Conservation (phyloP, 2,797 vertebrate genomes). For the Adelosebastes latens region DNA sequence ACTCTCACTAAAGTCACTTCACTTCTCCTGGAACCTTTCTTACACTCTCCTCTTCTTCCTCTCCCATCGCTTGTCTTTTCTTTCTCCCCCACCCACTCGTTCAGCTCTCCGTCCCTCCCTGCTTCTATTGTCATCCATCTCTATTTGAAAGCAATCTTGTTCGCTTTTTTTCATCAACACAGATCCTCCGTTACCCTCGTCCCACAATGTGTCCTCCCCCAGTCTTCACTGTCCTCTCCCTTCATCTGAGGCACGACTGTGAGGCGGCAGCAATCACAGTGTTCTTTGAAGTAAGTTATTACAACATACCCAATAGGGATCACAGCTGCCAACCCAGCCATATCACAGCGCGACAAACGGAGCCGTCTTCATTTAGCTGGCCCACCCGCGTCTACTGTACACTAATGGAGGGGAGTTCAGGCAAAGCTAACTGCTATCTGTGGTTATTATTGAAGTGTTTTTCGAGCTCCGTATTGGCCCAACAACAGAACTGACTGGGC, state of each 20-base stretch:
- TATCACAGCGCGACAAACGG: slow-evolving; percentile 7
- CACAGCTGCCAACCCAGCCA: slow-evolving; percentile 30
- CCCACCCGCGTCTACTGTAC: slow-evolving; percentile 22
- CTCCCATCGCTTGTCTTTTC: neutral
- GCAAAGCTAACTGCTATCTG: slow-evolving; percentile 4
- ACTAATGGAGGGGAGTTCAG: slow-evolving; percentile 13
- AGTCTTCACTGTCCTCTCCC: slow-evolving; percentile 11
- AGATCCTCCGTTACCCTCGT: slow-evolving; percentile 34
- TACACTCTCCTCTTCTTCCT: neutral
- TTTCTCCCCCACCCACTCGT: slow-evolving; percentile 10
- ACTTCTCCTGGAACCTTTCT: neutral
- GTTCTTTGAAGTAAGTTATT: slow-evolving; percentile 57
- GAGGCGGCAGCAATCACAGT: slow-evolving; percentile 33
- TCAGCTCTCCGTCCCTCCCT: slow-evolving; percentile 1
- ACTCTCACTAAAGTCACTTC: neutral
- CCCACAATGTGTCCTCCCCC: slow-evolving; percentile 46
- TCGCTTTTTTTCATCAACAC: slow-evolving; percentile 2
- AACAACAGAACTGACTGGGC: neutral
- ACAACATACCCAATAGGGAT: slow-evolving; percentile 35
- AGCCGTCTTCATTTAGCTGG: slow-evolving; percentile 32
- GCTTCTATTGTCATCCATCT: slow-evolving; percentile 29
- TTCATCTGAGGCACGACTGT: slow-evolving; percentile 29
- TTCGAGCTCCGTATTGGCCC: neutral
- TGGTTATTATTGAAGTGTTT: slow-evolving; percentile 8
- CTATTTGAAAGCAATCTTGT: slow-evolving; percentile 32